Evolutionary conservation across 2,888 invertebrate species (phyloP).

Genomic region (Nymphalis urticae): DNA sequence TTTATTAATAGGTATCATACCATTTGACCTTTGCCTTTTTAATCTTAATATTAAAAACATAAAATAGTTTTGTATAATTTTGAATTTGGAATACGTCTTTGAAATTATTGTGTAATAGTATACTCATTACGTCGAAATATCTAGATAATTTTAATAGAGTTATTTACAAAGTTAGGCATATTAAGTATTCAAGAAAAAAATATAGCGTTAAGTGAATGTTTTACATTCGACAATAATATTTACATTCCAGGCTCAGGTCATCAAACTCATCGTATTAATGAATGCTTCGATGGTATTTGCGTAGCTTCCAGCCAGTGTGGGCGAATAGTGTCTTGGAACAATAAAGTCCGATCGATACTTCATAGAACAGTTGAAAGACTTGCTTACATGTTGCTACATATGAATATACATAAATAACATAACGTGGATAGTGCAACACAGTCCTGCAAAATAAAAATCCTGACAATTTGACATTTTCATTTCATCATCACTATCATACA

Average conservation of each 20-base stretch:
- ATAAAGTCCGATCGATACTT: not conserved
- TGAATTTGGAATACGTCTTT: no score
- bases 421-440: no score
- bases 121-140: no score
- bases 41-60: no score
- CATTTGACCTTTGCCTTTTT: no score
- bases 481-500: no score
- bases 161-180: not conserved
- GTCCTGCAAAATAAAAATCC: no score
- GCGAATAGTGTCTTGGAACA: not conserved
- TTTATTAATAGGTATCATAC: no score
- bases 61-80: no score
- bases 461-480: no score
- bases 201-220: not conserved
- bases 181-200: not conserved
- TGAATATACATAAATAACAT: not conserved
- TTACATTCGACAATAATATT: conserved; percentile 2
- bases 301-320: not conserved
- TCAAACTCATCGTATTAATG: conserved; percentile 5
- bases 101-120: no score
- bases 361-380: not conserved
- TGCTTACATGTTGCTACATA: not conserved
- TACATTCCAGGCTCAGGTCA: conserved; percentile 9
- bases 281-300: not conserved
- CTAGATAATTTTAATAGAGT: no score